These are phyloP conservation scores for Meloidogyne chitwoodi DNA, from an alignment of 1,140 invertebrate species.

Conservation along the genomic window DNA sequence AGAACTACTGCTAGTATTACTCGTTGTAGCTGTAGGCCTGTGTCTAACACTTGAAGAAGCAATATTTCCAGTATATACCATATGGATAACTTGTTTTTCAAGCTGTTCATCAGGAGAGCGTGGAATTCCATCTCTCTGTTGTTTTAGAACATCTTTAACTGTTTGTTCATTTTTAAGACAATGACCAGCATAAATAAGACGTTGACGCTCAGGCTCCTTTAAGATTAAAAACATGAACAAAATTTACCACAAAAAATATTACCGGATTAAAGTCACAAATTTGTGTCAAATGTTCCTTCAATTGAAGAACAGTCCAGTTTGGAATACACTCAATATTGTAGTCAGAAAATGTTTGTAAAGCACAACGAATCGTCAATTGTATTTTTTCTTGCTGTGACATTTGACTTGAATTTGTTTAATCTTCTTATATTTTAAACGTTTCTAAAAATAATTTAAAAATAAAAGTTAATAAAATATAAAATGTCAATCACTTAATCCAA, in stretches of 20 bases:
- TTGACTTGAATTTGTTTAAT: not conserved
- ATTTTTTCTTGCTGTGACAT: constrained; percentile 10
- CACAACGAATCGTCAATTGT: constrained; percentile 30
- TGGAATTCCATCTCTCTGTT: constrained; percentile 18
- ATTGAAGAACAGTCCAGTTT: constrained; percentile 31
- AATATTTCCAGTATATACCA: constrained; percentile 20
- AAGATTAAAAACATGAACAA: not conserved
- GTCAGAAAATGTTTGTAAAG: constrained; percentile 30
- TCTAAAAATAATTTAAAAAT: not conserved
- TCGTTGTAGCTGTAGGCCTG: not conserved
- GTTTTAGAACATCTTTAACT: constrained; percentile 12
- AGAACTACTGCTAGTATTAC: constrained; percentile 14
- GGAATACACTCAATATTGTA: constrained; percentile 23
- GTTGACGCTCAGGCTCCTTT: constrained; percentile 25
- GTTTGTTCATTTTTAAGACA: constrained; percentile 29
- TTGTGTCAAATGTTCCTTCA: constrained; percentile 28
- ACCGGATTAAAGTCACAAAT: constrained; percentile 26
- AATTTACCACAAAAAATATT: not conserved
- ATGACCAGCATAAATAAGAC: constrained; percentile 32
- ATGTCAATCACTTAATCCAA: not conserved
- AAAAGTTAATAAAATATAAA: not conserved
- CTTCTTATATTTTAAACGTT: not conserved
- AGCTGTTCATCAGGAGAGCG: constrained; percentile 5
- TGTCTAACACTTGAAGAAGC: not conserved
- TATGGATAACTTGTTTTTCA: constrained; percentile 29